Percentiles rank a stretch among this genome's conserved stretches.
These are phyloP conservation scores for Scaptomyza parva DNA, from an alignment of 2,888 invertebrate species.

Conservation along the genomic window DNA sequence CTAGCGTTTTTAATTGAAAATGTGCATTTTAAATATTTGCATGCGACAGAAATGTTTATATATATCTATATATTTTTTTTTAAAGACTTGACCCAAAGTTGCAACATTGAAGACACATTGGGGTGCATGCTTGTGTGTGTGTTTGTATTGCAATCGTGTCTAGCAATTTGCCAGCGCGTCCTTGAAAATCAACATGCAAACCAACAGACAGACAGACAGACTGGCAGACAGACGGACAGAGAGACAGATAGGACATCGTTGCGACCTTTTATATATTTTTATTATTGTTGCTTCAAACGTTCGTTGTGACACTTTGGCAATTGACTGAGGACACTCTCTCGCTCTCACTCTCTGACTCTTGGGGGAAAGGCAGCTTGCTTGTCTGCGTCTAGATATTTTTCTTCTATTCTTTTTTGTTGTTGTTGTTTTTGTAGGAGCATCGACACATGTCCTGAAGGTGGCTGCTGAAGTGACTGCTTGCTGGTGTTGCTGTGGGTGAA, in stretches of 20 bases:
- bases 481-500: conserved; percentile 1
- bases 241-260: conserved; percentile 43
- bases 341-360: conserved; percentile 19
- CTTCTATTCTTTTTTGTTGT: conserved; percentile 11
- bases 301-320: conserved; percentile 77
- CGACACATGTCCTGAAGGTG: conserved; percentile 17
- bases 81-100: conserved; percentile 63
- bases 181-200: conserved; percentile 72
- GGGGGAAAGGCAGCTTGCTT: conserved; percentile 13
- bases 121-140: conserved; percentile 20
- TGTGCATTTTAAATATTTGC: conserved; percentile 52
- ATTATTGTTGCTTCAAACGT: conserved; percentile 64
- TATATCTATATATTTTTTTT: too few species aligned
- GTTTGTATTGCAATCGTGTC: conserved; percentile 51
- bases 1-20: conserved; percentile 59
- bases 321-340: conserved; percentile 46
- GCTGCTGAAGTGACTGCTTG: background rate
- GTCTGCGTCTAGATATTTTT: conserved; percentile 40
- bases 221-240: conserved; percentile 20
- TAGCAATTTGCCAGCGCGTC: conserved; percentile 67
- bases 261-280: conserved; percentile 42
- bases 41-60: conserved; percentile 9
- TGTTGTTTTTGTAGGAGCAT: conserved; percentile 18
- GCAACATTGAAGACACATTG: conserved; percentile 17
- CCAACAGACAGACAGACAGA: conserved; percentile 25